Evolutionary conservation across 2,888 invertebrate species (phyloP).

Genomic region (Platerodrilus igneus): DNA sequence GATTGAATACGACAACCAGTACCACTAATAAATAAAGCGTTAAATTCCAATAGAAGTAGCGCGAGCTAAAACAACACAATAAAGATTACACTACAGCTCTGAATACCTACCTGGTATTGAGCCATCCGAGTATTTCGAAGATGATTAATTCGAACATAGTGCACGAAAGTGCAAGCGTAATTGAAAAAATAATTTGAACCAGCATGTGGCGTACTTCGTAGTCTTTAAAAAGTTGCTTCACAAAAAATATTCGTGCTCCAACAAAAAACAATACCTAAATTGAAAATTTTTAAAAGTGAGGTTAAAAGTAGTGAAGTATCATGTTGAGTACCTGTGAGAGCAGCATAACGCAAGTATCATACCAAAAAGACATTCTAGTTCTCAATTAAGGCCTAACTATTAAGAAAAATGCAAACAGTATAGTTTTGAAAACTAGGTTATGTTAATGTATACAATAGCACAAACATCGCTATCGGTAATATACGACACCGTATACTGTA

Average conservation of each 20-base stretch:
- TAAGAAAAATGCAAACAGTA: no score
- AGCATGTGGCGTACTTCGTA: constrained; percentile 95
- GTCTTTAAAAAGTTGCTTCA: constrained; percentile 92
- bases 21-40: constrained; percentile 86
- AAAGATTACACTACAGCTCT: constrained; percentile 8
- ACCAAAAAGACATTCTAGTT: constrained; percentile 78
- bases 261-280: constrained; percentile 87
- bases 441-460: no score
- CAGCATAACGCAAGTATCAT: constrained; percentile 36
- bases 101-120: constrained; percentile 75
- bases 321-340: constrained; percentile 15
- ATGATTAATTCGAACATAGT: constrained; percentile 99
- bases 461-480: no score
- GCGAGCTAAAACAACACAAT: constrained; percentile 74
- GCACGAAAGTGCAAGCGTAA: constrained; percentile 93
- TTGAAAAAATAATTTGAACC: constrained; percentile 93
- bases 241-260: constrained; percentile 97
- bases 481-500: no score
- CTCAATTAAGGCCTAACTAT: no score
- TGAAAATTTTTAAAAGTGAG: constrained; percentile 25
- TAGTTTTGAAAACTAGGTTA: no score
- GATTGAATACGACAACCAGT: constrained; percentile 93
- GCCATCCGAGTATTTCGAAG: constrained; percentile 93
- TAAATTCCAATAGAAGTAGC: constrained; percentile 93
- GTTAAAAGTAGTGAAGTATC: not conserved